Percentiles rank a stretch among this genome's conserved stretches.
These are phyloP conservation scores for Antheraea pernyi DNA, from an alignment of 1,140 invertebrate genomes.

Conservation along the genomic window DNA sequence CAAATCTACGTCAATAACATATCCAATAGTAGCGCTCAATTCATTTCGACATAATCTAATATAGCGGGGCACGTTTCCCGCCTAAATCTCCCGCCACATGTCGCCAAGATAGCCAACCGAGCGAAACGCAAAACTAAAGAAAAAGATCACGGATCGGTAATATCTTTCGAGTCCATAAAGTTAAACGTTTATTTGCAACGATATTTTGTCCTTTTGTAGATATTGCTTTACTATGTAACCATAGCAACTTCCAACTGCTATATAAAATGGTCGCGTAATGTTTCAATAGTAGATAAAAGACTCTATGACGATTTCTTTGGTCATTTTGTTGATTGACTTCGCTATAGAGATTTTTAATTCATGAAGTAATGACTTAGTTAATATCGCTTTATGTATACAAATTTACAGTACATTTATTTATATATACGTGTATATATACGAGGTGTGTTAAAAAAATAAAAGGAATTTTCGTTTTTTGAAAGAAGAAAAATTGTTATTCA, in stretches of 20 bases:
- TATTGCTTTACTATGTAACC: conserved; percentile 63
- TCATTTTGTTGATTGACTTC: background rate
- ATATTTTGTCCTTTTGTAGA: conserved; percentile 76
- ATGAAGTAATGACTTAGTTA: background rate
- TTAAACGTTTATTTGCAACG: conserved; percentile 78
- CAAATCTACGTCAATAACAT: conserved; percentile 79
- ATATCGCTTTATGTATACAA: too few species aligned
- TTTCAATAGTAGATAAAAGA: background rate
- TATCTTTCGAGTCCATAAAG: conserved; percentile 78
- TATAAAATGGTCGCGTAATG: background rate
- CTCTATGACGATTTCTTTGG: background rate
- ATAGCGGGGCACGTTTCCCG: conserved; percentile 74
- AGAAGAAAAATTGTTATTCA: too few species aligned
- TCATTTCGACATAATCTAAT: conserved; percentile 79
- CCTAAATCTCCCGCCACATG: conserved; percentile 78
- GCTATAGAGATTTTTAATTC: background rate
- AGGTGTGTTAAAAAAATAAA: too few species aligned
- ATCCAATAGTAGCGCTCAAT: conserved; percentile 78
- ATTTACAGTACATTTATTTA: too few species aligned
- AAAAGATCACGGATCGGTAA: conserved; percentile 78
- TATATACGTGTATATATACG: too few species aligned
- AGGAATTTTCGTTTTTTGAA: too few species aligned
- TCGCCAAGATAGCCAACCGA: conserved; percentile 76
- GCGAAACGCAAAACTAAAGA: conserved; percentile 72
- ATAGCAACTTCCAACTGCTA: background rate